Evolutionary conservation across 2,113 vertebrate genomes (phyloP), one percentile per base, ranked within the genome.

Genomic region (Aythya baeri): DNA sequence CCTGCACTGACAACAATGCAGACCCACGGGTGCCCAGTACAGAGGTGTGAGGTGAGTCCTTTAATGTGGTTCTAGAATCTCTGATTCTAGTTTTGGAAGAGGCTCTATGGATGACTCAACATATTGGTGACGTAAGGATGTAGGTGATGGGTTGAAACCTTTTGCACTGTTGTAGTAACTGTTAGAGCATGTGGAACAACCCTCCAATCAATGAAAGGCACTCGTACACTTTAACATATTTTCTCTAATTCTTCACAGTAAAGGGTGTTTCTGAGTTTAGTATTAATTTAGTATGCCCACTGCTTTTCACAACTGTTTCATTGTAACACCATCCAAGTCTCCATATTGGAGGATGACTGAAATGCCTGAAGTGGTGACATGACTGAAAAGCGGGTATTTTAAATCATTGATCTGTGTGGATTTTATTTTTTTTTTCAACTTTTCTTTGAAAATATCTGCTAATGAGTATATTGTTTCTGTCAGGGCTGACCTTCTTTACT

Each of bases 201-300:
- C 5, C 17, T 71, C 50, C 68, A 14, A 32, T 73, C 18, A 17
- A 4, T 43, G 32, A 83, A 58, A 1, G 2, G 13, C 31, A 65
- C 14, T 26, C 29, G 11, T 18, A 17, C 18, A 13, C 1, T 5
- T 26, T n/a, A 13, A 44, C 0, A 1, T 18, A 7, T 17, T 61
- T 71, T 18, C 44, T 75, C 34, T 5, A 52, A 50, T 59, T 68
- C 66, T 79, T 65, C 61, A n/a, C 5, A 49, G 11, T n/a, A 75
- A 32, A 1, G 0, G 9, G 4, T 27, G 36, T 62, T 87, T 23
- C 6, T 66, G 5, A 49, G 14, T 50, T 80, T 44, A 34, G 9
- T 36, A 32, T 38, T 65, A 41, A 31, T 61, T 83, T 73, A 70
- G 26, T 54, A 32, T 8, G 22, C 5, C 6, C 3, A 11, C 2